Conservation (phyloP, 92 coral and sea anemone species). For the Zoanthus gigantus region DNA sequence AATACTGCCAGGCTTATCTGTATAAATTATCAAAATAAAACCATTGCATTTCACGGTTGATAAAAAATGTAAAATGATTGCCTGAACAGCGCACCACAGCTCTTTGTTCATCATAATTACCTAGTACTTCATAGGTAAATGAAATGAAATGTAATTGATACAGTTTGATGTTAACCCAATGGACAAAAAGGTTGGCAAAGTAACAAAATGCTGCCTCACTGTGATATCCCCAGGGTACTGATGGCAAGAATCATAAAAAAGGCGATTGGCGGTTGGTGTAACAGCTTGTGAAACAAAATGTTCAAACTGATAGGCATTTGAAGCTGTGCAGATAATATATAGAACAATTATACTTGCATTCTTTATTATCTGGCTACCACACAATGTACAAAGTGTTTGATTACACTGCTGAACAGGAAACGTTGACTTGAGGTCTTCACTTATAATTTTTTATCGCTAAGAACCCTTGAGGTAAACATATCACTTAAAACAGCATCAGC, state of each 20-base stretch:
- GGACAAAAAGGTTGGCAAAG: constrained; percentile 34
- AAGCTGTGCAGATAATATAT: constrained; percentile 29
- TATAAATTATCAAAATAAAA: constrained; percentile 50
- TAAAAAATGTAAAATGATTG: constrained; percentile 52
- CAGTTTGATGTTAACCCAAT: constrained; percentile 43
- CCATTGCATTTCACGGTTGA: constrained; percentile 39
- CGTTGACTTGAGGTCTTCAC: not conserved
- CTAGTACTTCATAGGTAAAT: constrained; percentile 47
- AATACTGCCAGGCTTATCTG: constrained; percentile 13
- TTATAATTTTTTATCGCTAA: not conserved
- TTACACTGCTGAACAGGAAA: not conserved
- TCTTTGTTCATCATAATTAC: constrained; percentile 30
- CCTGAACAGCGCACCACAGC: constrained; percentile 46
- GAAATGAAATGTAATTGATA: constrained; percentile 30
- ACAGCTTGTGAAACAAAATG: constrained; percentile 59
- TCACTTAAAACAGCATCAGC: constrained; percentile 65
- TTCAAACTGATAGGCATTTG: constrained; percentile 36
- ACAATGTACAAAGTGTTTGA: not conserved
- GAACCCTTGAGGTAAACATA: not conserved
- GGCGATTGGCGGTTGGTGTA: constrained; percentile 37
- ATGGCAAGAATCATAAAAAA: constrained; percentile 54
- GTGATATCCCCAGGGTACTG: constrained; percentile 5
- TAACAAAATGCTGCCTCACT: not conserved
- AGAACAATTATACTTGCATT: not conserved
- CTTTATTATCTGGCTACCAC: constrained; percentile 25